Evolutionary conservation across 2,113 vertebrate species (phyloP).

Genomic region (Gallinago media): DNA sequence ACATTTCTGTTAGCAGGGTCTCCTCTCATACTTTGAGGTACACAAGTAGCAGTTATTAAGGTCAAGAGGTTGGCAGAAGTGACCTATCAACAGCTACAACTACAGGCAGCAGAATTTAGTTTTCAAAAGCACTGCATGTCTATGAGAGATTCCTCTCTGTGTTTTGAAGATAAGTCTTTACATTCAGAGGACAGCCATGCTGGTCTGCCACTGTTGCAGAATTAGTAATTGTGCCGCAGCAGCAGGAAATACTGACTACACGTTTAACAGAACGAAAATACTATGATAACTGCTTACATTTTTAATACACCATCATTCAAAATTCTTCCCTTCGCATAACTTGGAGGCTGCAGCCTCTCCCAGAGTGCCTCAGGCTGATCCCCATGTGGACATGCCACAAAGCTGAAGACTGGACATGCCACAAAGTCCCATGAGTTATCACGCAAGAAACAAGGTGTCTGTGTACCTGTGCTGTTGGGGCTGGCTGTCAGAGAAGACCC

Average conservation of each 20-base stretch:
- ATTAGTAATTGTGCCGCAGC: neutral
- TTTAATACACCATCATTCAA: neutral
- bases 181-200: neutral
- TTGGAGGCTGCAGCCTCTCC: neutral
- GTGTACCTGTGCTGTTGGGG: neutral
- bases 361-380: neutral
- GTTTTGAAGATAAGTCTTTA: neutral
- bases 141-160: neutral
- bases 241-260: neutral
- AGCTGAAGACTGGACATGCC: no score
- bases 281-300: neutral
- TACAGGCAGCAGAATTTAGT: neutral
- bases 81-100: neutral
- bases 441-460: neutral
- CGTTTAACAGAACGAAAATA: neutral
- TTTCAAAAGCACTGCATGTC: neutral
- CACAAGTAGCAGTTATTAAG: neutral
- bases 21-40: neutral
- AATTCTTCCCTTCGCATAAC: neutral
- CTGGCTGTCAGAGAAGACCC: neutral
- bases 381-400: neutral
- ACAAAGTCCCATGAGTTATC: neutral
- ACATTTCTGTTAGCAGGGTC: neutral
- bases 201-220: neutral
- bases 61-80: neutral